Evolutionary conservation across 53 echinoderm and acorn worm genomes (phyloP).

Genomic region (Patiria pectinifera): DNA sequence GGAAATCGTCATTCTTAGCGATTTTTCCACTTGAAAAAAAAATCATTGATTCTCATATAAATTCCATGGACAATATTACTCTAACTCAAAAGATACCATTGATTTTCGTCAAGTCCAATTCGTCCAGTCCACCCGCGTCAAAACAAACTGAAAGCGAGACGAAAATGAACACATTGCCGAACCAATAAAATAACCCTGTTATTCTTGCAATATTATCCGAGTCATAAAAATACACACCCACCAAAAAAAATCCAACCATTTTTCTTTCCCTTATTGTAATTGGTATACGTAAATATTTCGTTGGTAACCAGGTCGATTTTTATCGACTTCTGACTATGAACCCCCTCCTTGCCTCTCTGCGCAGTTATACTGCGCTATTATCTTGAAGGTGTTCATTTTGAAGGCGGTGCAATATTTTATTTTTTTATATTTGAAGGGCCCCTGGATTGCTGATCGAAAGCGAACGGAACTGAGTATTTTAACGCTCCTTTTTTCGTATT

Average conservation of each 20-base stretch:
- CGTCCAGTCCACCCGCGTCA: background rate
- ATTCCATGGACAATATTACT: background rate
- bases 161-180: background rate
- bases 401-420: background rate
- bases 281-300: constrained; percentile 44
- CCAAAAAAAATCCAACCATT: constrained; percentile 4
- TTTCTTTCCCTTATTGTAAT: constrained; percentile 14
- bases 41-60: background rate
- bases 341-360: background rate
- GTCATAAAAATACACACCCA: background rate
- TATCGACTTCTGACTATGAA: constrained; percentile 21
- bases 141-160: background rate
- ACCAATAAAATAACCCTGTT: constrained; percentile 24
- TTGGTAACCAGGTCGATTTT: constrained; percentile 54
- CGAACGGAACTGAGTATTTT: constrained; percentile 47
- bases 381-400: background rate
- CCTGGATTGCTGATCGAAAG: constrained; percentile 27
- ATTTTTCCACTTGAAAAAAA: background rate
- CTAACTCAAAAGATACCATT: background rate
- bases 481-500: constrained; percentile 42
- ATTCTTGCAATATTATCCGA: constrained; percentile 20
- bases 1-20: no score
- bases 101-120: background rate
- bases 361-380: background rate
- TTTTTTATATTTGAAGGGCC: constrained; percentile 6